These are phyloP conservation scores for Cheilosia soror DNA, from an alignment of 2,888 invertebrate species.

Conservation along the genomic window DNA sequence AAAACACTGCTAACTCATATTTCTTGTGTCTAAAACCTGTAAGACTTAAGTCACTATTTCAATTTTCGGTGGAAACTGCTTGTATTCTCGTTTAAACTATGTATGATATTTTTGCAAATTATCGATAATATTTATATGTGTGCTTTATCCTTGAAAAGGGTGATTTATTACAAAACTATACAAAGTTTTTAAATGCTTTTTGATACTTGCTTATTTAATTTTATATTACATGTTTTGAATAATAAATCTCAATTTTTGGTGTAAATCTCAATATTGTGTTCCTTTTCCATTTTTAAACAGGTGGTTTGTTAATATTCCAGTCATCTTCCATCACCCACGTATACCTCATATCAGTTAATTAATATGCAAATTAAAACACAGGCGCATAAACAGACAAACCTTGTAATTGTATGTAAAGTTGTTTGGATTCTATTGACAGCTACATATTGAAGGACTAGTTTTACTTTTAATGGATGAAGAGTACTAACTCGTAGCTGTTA, in stretches of 20 bases:
- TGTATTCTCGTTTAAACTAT: background rate
- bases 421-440: background rate
- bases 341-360: background rate
- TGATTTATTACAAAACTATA: background rate
- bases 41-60: no score
- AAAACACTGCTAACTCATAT: constrained; percentile 34
- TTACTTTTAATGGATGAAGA: background rate
- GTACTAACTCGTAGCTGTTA: no score
- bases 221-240: constrained; percentile 34
- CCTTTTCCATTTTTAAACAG: background rate
- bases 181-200: constrained; percentile 51
- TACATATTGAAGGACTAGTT: background rate
- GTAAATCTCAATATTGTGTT: constrained; percentile 28
- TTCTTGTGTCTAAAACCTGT: background rate
- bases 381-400: background rate
- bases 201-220: constrained; percentile 55
- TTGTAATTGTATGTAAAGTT: background rate
- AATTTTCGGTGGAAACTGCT: background rate
- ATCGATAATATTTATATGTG: constrained; percentile 11
- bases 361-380: background rate
- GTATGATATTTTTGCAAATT: constrained; percentile 21
- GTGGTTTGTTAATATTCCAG: background rate
- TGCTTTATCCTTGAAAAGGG: constrained; percentile 39
- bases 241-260: constrained; percentile 39
- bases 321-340: background rate